A percentile compares a stretch with the other conserved stretches of the same genome.
phyloP scores from a whole-genome alignment of 2,113 vertebrate species.

The Neolamprologus variostigma region DNA sequence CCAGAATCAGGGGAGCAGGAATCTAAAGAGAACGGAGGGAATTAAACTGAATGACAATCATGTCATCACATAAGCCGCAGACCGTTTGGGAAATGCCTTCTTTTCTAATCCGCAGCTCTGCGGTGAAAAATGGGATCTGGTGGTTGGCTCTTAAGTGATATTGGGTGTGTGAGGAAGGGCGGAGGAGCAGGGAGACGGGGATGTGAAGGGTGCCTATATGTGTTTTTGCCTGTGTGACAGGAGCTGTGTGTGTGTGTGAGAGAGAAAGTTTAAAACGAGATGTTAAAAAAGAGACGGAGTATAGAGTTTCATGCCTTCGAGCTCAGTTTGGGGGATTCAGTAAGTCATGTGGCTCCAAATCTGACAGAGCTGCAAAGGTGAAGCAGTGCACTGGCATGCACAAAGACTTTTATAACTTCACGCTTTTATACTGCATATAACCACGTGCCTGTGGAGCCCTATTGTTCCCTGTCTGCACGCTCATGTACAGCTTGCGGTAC shows the following conservation, averaged over 20 bases:
- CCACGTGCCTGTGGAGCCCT: background rate
- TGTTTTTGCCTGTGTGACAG: background rate
- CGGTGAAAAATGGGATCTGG: slow-evolving; percentile 42
- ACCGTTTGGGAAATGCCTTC: slow-evolving; percentile 52
- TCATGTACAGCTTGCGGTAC: slow-evolving; percentile 11
- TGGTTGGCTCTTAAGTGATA: slow-evolving; percentile 10
- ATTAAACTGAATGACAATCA: slow-evolving; percentile 56
- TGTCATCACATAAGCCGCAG: slow-evolving; percentile 58
- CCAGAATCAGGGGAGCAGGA: background rate
- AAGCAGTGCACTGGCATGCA: background rate
- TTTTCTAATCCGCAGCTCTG: slow-evolving; percentile 52
- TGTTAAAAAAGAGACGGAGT: slow-evolving; percentile 16
- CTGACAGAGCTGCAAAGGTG: slow-evolving; percentile 32
- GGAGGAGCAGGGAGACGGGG: background rate
- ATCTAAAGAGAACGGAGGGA: slow-evolving; percentile 25
- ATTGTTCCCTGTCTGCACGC: slow-evolving; percentile 31
- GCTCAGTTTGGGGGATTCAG: slow-evolving; percentile 38
- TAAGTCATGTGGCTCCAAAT: slow-evolving; percentile 39
- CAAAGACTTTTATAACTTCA: background rate
- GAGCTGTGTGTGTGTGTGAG: background rate
- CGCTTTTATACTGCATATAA: background rate
- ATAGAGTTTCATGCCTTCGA: slow-evolving; percentile 57
- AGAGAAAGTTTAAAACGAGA: slow-evolving; percentile 4
- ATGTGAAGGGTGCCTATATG: background rate
- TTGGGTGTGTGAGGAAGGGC: slow-evolving; percentile 33